phyloP scores from a whole-genome alignment of 2,888 invertebrate genomes.

The Netelia virgata region DNA sequence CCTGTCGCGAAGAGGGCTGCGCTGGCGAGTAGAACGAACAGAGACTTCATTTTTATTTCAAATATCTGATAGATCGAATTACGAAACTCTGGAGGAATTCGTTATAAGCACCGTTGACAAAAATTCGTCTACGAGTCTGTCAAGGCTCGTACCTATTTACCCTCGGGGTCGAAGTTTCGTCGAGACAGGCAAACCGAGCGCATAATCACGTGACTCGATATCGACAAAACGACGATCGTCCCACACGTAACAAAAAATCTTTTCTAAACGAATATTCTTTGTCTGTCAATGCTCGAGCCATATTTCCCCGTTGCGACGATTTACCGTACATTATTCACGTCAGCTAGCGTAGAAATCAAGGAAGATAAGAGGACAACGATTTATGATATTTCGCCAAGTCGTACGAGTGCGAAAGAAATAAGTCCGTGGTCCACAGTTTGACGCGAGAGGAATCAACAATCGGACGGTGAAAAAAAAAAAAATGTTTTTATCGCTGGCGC shows the following conservation, averaged over 20 bases:
- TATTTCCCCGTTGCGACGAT: too few relatives aligned
- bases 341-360: background rate
- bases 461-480: background rate
- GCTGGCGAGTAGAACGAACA: background rate
- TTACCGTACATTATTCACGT: too few relatives aligned
- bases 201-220: conserved; percentile 33
- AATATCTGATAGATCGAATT: background rate
- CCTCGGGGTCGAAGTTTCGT: conserved; percentile 30
- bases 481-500: background rate
- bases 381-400: background rate
- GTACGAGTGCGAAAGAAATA: too few relatives aligned
- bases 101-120: too few relatives aligned
- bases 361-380: background rate
- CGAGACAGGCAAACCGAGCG: conserved; percentile 32
- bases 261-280: background rate
- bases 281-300: too few relatives aligned
- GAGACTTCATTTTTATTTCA: conserved; percentile 40
- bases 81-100: background rate
- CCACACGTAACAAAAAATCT: background rate
- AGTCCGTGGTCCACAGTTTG: background rate
- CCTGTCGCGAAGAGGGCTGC: conserved; percentile 29
- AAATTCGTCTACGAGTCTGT: too few relatives aligned
- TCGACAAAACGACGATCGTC: conserved; percentile 22
- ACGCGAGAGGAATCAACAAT: background rate
- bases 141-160: background rate